Evolutionary conservation across 1,140 invertebrate genomes (phyloP).

Genomic region (Diplogasteroides magnus): DNA sequence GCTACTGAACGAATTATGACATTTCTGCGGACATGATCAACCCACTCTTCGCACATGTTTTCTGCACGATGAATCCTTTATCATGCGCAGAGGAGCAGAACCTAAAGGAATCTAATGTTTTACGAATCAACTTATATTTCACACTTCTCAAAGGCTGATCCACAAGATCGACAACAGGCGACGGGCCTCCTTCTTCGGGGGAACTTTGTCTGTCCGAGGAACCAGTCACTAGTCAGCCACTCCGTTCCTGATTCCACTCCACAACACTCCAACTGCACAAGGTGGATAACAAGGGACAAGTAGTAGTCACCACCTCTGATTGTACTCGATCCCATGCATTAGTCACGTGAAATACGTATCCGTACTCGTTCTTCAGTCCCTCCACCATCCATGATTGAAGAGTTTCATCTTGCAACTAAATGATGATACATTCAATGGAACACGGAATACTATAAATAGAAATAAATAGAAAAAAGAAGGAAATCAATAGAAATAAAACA

Average conservation of each 20-base stretch:
- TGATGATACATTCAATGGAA: neutral
- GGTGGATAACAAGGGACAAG: no score
- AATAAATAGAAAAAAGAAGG: no score
- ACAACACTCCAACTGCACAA: neutral
- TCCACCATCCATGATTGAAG: neutral
- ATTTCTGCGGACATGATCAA: neutral
- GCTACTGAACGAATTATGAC: neutral
- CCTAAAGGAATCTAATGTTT: no score
- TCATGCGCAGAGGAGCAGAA: neutral
- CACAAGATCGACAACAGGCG: neutral
- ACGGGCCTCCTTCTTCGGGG: neutral
- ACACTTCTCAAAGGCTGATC: neutral
- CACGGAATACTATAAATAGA: no score
- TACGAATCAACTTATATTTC: neutral
- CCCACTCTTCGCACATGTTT: neutral
- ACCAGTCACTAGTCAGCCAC: neutral
- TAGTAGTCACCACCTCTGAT: neutral
- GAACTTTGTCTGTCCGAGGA: neutral
- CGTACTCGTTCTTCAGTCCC: neutral
- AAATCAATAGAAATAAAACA: no score
- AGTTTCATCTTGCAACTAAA: neutral
- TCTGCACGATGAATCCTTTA: neutral
- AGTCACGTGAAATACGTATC: neutral
- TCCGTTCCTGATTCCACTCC: neutral
- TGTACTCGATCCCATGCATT: neutral